phyloP scores from a whole-genome alignment of 2,888 invertebrate species.

The Andrena fulva region DNA sequence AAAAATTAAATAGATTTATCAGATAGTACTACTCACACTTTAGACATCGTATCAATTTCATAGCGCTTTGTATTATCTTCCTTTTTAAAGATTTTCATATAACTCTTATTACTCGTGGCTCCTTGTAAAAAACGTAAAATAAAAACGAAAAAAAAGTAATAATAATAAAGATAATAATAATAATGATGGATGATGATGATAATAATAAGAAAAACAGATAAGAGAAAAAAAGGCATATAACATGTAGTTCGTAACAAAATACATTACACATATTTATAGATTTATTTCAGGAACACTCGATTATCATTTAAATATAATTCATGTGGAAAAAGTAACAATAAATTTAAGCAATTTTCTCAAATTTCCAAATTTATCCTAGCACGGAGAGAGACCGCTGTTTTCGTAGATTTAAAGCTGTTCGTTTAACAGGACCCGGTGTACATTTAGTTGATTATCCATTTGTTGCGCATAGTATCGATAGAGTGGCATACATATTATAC shows the following conservation, averaged over 20 bases:
- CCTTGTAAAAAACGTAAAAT: constrained; percentile 29
- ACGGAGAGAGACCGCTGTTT: constrained; percentile 60
- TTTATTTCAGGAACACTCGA: constrained; percentile 35
- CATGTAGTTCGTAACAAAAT: constrained; percentile 27
- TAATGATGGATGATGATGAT: neutral
- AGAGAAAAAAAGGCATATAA: constrained; percentile 16
- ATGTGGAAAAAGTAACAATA: constrained; percentile 21
- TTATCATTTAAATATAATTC: constrained; percentile 36
- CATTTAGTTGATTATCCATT: constrained; percentile 40
- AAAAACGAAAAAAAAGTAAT: constrained; percentile 15
- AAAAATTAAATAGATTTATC: constrained; percentile 64
- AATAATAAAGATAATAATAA: constrained; percentile 3
- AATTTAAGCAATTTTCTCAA: constrained; percentile 27
- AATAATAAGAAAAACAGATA: constrained; percentile 5
- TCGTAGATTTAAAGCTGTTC: constrained; percentile 45
- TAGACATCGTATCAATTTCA: constrained; percentile 56
- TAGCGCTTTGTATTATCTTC: constrained; percentile 49
- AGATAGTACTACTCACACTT: constrained; percentile 50
- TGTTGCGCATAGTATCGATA: constrained; percentile 18
- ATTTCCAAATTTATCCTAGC: constrained; percentile 48
- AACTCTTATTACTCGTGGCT: constrained; percentile 41
- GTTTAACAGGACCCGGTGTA: constrained; percentile 49
- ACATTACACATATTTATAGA: constrained; percentile 40
- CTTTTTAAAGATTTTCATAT: constrained; percentile 36
- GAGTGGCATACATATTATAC: constrained; percentile 17